Base-by-base conservation (phyloP, 2,113 vertebrate species). In the Thermophis baileyi region DNA sequence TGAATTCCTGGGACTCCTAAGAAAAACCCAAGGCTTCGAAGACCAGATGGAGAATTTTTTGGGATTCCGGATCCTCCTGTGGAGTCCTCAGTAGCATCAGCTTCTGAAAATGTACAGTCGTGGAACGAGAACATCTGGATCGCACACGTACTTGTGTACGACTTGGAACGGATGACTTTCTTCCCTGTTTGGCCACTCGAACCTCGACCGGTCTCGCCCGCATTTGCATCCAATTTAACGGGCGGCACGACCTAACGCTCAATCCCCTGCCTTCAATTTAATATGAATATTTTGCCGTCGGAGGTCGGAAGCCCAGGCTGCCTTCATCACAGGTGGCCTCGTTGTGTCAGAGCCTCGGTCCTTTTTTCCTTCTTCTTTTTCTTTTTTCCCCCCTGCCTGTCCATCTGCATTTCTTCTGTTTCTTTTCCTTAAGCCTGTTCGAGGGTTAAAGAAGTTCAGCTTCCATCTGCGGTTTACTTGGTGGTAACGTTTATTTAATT, bases 281-380 rank as follows among this genome's bases (percentile, higher is more conserved):
- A 69, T n/a, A 35, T 0, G n/a, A 35, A 3, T 40, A 7, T 81
- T 40, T 63, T 27, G 27, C 25, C 4, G 6, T 16, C 20, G 8
- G 89, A 16, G 89, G 63, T 44, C 50, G 20, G 49, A 30, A 47
- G 54, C 46, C 53, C 20, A 44, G 12, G 8, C 44, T 10, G 22
- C 47, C 54, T 27, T 55, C 44, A 0, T 40, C 47, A n/a, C 27
- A 14, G 8, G 46, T 40, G 8, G 30, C 57, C 18, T 51, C 14
- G 0, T 1, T 51, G 44, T 40, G 88, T 46, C 85, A 89, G 35
- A 46, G 51, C 7, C 27, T 89, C 46, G 25, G 50, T 50, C 0
- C 47, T 7, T 54, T 3, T 1, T 3, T 1, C 0, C 3, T 30
- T 50, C 0, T 40, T 7, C 50, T 3, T 1, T 3, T 1, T 0